These are phyloP conservation scores for Cotesia chilonis DNA, from an alignment of 1,140 invertebrate genomes.

Conservation along the genomic window DNA sequence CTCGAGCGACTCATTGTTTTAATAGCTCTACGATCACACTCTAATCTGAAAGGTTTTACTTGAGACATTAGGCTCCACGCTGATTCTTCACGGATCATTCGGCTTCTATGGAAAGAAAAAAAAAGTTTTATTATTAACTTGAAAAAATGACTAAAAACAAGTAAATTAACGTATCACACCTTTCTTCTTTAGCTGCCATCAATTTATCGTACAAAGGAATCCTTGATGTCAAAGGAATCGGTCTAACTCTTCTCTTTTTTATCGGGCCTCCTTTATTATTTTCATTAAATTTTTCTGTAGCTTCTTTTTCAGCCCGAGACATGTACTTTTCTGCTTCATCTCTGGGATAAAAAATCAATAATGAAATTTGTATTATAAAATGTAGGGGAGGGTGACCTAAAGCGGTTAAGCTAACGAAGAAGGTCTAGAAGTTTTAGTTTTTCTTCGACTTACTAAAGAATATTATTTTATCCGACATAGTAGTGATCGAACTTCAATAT, in stretches of 20 bases:
- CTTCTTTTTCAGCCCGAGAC: slow-evolving; percentile 48
- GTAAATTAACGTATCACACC: slow-evolving; percentile 58
- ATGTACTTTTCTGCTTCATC: slow-evolving; percentile 71
- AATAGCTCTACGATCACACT: slow-evolving; percentile 59
- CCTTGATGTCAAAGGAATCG: slow-evolving; percentile 74
- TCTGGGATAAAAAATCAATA: slow-evolving; percentile 57
- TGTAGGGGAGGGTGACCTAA: no score
- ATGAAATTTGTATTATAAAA: background rate
- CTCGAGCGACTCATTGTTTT: slow-evolving; percentile 65
- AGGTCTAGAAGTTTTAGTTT: no score
- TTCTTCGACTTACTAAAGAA: no score
- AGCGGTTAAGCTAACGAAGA: no score
- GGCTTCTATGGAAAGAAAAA: slow-evolving; percentile 50
- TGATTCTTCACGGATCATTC: slow-evolving; percentile 60
- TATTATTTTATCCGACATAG: no score
- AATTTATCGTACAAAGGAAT: slow-evolving; percentile 77
- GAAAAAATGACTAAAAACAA: slow-evolving; percentile 15
- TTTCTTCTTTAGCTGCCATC: slow-evolving; percentile 74
- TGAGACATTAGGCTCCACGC: slow-evolving; percentile 61
- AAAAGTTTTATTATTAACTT: slow-evolving; percentile 14
- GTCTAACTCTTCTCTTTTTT: slow-evolving; percentile 64
- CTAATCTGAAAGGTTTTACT: slow-evolving; percentile 70
- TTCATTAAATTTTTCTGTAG: slow-evolving; percentile 60
- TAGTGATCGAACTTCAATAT: no score
- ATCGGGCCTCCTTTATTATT: slow-evolving; percentile 59